Percentiles rank a stretch among this genome's conserved stretches.
These are phyloP conservation scores for Pammene aurita DNA, from an alignment of 2,888 invertebrate species.

Conservation along the genomic window DNA sequence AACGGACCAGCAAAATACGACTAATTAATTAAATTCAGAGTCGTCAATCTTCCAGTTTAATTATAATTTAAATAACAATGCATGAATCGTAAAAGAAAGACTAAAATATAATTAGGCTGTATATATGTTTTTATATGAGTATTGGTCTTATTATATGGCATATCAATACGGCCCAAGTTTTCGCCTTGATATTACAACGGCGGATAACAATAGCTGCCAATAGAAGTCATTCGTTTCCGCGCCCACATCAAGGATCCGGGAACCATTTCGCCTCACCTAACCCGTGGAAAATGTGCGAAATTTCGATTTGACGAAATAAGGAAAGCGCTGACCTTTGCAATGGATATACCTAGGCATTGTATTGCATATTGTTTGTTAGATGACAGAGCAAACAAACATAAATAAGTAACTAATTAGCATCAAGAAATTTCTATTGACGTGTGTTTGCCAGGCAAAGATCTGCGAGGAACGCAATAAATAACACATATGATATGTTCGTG, in stretches of 20 bases:
- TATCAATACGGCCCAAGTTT: slow-evolving; percentile 47
- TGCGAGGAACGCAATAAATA: slow-evolving; percentile 70
- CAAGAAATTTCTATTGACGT: slow-evolving; percentile 53
- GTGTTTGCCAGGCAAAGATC: slow-evolving; percentile 53
- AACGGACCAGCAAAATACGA: slow-evolving; percentile 48
- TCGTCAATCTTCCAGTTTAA: slow-evolving; percentile 45
- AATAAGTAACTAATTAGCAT: not conserved
- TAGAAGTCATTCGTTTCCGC: slow-evolving; percentile 73
- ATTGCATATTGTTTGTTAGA: not conserved
- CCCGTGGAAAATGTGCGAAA: slow-evolving; percentile 57
- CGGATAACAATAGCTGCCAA: slow-evolving; percentile 61
- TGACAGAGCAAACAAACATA: not conserved
- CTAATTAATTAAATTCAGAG: slow-evolving; percentile 50
- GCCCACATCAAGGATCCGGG: slow-evolving; percentile 66
- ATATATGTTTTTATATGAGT: not conserved
- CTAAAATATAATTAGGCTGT: slow-evolving; percentile 4
- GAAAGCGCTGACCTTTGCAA: slow-evolving; percentile 53
- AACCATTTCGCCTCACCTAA: slow-evolving; percentile 67
- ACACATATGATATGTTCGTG: slow-evolving; percentile 75
- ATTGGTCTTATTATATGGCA: slow-evolving; percentile 42
- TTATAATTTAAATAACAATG: slow-evolving; percentile 40
- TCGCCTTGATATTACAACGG: slow-evolving; percentile 50
- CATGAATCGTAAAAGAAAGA: slow-evolving; percentile 36
- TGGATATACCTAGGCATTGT: not conserved
- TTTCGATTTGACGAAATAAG: slow-evolving; percentile 54